Evolutionary conservation across 2,888 invertebrate species (phyloP), one percentile per base, ranked within the genome.

Genomic region (Leptinotarsa peninsularis): DNA sequence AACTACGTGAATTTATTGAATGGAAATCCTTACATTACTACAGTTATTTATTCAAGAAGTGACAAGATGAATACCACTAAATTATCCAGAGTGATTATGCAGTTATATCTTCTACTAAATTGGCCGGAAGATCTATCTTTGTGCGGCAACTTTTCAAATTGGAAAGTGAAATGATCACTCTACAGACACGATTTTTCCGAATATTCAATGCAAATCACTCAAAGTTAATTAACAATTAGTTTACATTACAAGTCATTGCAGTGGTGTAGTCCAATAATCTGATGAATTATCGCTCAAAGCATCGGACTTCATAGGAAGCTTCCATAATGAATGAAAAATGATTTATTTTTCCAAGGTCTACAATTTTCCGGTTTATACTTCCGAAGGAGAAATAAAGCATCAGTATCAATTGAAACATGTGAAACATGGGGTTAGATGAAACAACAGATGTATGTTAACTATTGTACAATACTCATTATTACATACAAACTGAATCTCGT

Each of bases 121-220:
- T 63, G 27, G 5, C 33, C 63, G 63, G 27, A 63, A 27, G 63
- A 63, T 33, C 63, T 63, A 27, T 63, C 33, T 63, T 58, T 66
- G 67, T 67, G 73, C 66, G 72, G 68, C 67, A 67, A 74, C 74
- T 75, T 78, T 76, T 78, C 78, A 72, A 49, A 79, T 79, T 78
- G 76, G 78, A 79, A 79, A 79, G 79, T 78, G 79, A 76, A 79
- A 79, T 73, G 75, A 72, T 72, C 71, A 66, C 76, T 71, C 54
- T 56, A 67, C 67, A 74, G 76, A 74, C 78, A 71, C 60, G 71
- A 71, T 76, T 78, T 78, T 78, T 75, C 72, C 74, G 54, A 71
- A 72, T 69, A 72, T 75, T 76, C 76, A 78, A 78, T 78, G 76
- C 71, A 79, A 76, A 79, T 79, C 77, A 73, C 74, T 73, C 49